Evolutionary conservation across 2,888 invertebrate genomes (phyloP), one percentile per base, ranked within the genome.

Genomic region (Dryocosmus kuriphilus): DNA sequence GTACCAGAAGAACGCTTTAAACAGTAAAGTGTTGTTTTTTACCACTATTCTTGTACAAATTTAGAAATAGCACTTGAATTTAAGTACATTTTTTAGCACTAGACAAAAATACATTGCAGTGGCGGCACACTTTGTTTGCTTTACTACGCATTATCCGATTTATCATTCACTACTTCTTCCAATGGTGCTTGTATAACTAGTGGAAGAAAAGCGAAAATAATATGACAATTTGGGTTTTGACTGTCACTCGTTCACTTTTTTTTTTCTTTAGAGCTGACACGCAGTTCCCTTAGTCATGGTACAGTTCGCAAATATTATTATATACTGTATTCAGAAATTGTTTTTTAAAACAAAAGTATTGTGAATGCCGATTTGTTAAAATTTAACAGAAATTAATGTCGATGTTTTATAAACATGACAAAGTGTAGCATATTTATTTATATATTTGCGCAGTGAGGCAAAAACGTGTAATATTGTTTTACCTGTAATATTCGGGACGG

Each of bases 331-430:
- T 80, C 82, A 74, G 79, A 86, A 83, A 85, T 86, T 87, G 85
- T 86, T 86, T 87, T 84, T 71, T 71, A 71, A 71, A 46, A 84
- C 82, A 85, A 88, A 86, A 87, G 83, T 80, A 84, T 80, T 80
- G 82, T 79, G 81, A 78, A 79, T 79, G 81, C 75, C 79, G 81
- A 86, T 90, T 91, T 91, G 90, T 91, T 91, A 91, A 91, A 91
- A 90, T 91, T 90, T 90, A 91, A 91, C 90, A 90, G 90, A 89
- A 89, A 88, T 86, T 86, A 85, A 86, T 85, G 89, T 91, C 90
- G 89, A 85, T 91, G 91, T 91, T 91, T 91, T 90, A 90, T 91
- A 91, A 91, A 91, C 90, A 91, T 91, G 90, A 89, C 89, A 86
- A 84, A 89, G 85, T 86, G 87, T 90, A 90, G 87, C 87, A 88